Base-by-base conservation (phyloP, 2,888 invertebrate species). In the Apamea sordens region DNA sequence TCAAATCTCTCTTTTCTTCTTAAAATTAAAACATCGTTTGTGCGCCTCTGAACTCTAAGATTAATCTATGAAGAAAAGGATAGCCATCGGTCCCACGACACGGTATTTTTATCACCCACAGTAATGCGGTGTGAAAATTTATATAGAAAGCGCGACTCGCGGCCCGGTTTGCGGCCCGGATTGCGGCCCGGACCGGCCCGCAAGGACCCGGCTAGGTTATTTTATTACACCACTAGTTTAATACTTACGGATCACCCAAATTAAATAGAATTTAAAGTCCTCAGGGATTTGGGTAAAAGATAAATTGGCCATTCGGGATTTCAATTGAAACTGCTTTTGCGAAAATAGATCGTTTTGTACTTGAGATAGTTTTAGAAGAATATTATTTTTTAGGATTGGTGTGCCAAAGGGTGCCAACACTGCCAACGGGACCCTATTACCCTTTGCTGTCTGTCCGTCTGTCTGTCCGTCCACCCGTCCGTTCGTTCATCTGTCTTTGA, bases 51-150 rank as follows among this genome's bases (percentile, higher is more conserved):
- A 78, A 72, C 56, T 69, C 8, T 13, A n/a, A 69, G n/a, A 53
- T 28, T 88, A 68, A 70, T 70, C 89, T 90, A 73, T 79, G 15
- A 56, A 41, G 50, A 79, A 80, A 81, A 85, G 84, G 79, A 76
- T 78, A 80, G 84, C 79, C 77, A 86, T 83, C 74, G 82, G 82
- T 80, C 73, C 81, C 80, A 70, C 7, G 80, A 74, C 50, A 50
- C 76, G 84, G 90, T 85, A 91, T 91, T 92, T 92, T 91, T 92
- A 92, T 92, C 91, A 90, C 91, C 86, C 78, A 68, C 90, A 75
- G 90, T 92, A 93, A 93, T 93, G 90, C 89, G 81, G 89, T 90
- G 92, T 89, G 92, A 91, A 91, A 93, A 92, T 92, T 90, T 93
- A 92, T 93, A 91, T 80, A 86, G 81, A 86, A 76, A 67, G 50